Evolutionary conservation across 2,113 vertebrate genomes (phyloP).

Genomic region (Mus musculus): DNA sequence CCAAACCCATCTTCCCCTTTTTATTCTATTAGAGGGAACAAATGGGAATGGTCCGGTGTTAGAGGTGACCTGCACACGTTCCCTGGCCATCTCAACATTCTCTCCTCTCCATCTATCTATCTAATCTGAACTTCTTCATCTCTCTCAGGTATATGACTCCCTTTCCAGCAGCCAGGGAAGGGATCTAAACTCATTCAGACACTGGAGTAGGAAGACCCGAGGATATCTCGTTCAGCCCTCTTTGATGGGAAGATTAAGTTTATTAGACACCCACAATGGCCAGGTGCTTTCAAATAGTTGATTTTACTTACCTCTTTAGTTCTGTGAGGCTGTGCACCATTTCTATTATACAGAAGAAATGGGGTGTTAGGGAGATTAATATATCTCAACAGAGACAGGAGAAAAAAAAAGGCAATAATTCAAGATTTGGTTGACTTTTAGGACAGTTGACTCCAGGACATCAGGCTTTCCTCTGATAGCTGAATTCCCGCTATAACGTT

Average conservation of each 20-base stretch:
- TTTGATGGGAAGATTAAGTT: neutral
- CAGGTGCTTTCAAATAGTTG: neutral
- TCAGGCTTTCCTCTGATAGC: neutral
- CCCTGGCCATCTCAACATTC: neutral
- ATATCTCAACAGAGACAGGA: neutral
- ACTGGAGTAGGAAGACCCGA: neutral
- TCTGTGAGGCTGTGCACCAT: neutral
- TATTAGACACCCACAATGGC: neutral
- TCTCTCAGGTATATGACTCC: neutral
- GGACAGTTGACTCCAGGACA: neutral
- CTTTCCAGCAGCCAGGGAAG: neutral
- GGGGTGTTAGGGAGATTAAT: neutral
- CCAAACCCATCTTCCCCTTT: neutral
- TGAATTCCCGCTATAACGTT: constrained; percentile 5
- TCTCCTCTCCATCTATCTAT: neutral
- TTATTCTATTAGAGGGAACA: neutral
- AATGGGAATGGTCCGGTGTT: neutral
- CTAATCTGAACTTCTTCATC: neutral
- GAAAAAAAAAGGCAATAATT: neutral
- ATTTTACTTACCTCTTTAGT: neutral
- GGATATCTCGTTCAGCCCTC: neutral
- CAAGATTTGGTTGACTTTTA: neutral
- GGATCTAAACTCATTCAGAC: neutral
- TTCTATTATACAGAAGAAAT: neutral
- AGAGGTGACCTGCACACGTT: neutral